phyloP scores from a whole-genome alignment of 1,140 invertebrate species.

The Zaprionus inermis region DNA sequence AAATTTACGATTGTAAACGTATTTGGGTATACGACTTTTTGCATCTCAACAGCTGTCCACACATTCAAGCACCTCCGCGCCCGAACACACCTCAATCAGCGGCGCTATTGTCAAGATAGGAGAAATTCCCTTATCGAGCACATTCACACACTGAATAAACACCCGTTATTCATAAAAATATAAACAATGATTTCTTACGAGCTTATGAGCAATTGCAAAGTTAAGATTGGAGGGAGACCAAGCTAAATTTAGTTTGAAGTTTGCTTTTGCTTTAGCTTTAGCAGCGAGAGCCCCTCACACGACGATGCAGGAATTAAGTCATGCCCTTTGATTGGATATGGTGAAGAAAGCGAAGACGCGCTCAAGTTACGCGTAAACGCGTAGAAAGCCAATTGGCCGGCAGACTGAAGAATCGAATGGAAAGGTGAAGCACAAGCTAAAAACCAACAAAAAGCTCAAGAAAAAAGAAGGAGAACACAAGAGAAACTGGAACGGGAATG shows the following conservation, averaged over 20 bases:
- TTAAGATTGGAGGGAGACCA: slow-evolving; percentile 24
- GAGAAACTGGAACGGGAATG: slow-evolving; percentile 33
- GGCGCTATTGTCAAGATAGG: slow-evolving; percentile 65
- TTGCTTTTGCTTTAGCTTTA: background rate
- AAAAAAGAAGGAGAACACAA: slow-evolving; percentile 10
- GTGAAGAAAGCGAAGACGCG: background rate
- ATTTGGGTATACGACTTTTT: background rate
- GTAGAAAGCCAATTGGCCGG: slow-evolving; percentile 37
- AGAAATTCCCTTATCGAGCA: slow-evolving; percentile 55
- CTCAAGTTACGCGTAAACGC: slow-evolving; percentile 35
- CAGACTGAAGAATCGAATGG: slow-evolving; percentile 18
- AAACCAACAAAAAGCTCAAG: slow-evolving; percentile 10
- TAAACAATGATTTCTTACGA: slow-evolving; percentile 62
- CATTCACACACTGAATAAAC: slow-evolving; percentile 42
- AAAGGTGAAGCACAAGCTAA: slow-evolving; percentile 16
- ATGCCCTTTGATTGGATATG: slow-evolving; percentile 29
- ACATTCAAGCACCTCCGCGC: background rate
- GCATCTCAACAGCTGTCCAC: background rate
- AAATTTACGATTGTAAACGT: background rate
- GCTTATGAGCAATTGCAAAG: slow-evolving; percentile 26
- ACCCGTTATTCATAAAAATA: slow-evolving; percentile 64
- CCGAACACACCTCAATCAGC: slow-evolving; percentile 17
- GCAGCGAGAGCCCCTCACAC: slow-evolving; percentile 14
- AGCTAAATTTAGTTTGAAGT: background rate
- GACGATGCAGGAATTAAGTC: slow-evolving; percentile 31